phyloP scores from a whole-genome alignment of 2,113 vertebrate genomes.

The Labeo rohita region DNA sequence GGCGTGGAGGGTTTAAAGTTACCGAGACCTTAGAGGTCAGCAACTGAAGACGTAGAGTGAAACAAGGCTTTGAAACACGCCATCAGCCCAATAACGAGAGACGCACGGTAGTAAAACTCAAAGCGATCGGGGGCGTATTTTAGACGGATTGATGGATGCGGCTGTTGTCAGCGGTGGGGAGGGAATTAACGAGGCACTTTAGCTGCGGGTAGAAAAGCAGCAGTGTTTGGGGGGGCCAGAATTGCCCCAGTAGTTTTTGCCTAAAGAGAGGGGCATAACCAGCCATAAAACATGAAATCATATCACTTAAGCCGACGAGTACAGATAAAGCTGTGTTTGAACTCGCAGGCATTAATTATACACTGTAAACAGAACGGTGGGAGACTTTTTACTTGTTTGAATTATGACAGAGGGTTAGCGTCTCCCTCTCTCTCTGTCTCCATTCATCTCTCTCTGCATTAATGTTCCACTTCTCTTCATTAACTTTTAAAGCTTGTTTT shows the following conservation, averaged over 20 bases:
- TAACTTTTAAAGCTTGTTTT: constrained; percentile 78
- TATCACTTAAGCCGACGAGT: constrained; percentile 89
- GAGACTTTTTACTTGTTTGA: constrained; percentile 85
- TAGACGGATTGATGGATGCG: constrained; percentile 45
- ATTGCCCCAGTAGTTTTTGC: constrained; percentile 64
- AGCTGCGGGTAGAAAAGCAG: constrained; percentile 45
- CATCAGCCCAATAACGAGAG: constrained; percentile 50
- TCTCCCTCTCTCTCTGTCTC: constrained; percentile 56
- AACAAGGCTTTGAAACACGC: constrained; percentile 53
- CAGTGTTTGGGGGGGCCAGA: constrained; percentile 60
- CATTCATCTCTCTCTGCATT: constrained; percentile 74
- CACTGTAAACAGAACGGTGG: constrained; percentile 89
- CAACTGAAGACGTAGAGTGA: constrained; percentile 32
- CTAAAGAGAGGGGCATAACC: constrained; percentile 50
- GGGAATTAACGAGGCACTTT: constrained; percentile 60
- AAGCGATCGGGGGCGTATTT: constrained; percentile 49
- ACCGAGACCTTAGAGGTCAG: constrained; percentile 41
- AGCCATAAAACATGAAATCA: constrained; percentile 82
- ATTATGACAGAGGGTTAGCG: constrained; percentile 81
- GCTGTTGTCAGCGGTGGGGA: constrained; percentile 61
- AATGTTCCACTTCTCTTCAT: constrained; percentile 81
- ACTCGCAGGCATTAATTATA: constrained; percentile 91
- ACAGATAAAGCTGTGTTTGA: constrained; percentile 88
- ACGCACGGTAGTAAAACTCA: constrained; percentile 54
- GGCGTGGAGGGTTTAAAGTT: constrained; percentile 38